Percentiles rank a stretch among this genome's conserved stretches.
Conservation (phyloP, 2,113 vertebrate genomes). For the Cyanoderma ruficeps region DNA sequence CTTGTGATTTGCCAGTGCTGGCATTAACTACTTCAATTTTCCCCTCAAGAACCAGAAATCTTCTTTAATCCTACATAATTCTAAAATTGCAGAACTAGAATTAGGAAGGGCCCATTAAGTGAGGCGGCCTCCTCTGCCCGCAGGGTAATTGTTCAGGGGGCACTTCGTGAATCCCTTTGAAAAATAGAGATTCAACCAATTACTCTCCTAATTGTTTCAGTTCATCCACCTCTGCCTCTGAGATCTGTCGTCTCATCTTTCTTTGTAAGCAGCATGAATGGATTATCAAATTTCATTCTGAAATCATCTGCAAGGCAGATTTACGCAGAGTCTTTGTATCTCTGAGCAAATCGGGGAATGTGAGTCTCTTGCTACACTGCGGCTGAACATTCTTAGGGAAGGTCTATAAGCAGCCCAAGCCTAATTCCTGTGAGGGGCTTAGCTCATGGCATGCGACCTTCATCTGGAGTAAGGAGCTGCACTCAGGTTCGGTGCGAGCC, state of each 20-base stretch:
- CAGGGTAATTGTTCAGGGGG: neutral
- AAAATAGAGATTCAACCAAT: neutral
- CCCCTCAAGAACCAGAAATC: neutral
- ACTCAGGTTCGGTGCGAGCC: rapidly evolving
- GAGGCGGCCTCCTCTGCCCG: neutral
- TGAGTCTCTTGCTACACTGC: neutral
- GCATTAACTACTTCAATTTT: neutral
- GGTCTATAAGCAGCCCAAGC: neutral
- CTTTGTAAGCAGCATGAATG: neutral
- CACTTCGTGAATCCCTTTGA: neutral
- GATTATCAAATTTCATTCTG: neutral
- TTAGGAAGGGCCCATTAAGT: neutral
- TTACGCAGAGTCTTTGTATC: neutral
- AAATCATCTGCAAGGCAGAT: neutral
- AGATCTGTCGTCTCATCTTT: neutral
- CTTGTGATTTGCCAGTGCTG: neutral
- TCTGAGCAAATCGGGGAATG: neutral
- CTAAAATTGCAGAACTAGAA: neutral
- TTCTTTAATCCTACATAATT: neutral
- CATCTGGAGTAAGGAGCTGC: neutral
- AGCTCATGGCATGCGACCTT: rapidly evolving
- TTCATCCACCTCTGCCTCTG: neutral
- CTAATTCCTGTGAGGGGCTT: neutral
- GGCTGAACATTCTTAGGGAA: neutral
- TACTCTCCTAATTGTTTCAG: neutral